Percentiles rank a stretch among this genome's conserved stretches.
These are phyloP conservation scores for Dryobota labecula DNA, from an alignment of 2,888 invertebrate genomes.

Conservation along the genomic window DNA sequence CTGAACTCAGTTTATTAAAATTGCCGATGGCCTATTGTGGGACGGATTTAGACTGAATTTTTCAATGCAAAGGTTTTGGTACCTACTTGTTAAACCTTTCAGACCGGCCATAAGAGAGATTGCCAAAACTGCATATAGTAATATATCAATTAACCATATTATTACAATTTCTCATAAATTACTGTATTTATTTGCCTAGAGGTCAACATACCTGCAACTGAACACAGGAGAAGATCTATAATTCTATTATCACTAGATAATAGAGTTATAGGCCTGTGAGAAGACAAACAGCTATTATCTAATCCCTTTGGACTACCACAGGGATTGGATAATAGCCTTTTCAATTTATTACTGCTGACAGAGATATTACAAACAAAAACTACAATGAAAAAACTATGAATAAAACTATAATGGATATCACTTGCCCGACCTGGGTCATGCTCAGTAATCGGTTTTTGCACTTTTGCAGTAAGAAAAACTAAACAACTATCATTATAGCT, in stretches of 20 bases:
- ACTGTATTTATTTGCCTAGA: neutral
- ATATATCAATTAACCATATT: neutral
- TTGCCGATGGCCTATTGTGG: slow-evolving; percentile 39
- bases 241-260: too few species aligned
- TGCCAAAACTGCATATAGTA: neutral
- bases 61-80: neutral
- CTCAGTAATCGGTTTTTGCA: neutral
- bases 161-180: neutral
- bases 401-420: neutral
- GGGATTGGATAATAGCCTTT: too few species aligned
- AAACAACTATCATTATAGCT: neutral
- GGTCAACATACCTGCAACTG: neutral
- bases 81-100: neutral
- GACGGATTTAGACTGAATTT: slow-evolving; percentile 24
- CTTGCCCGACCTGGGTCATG: neutral
- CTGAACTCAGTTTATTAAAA: slow-evolving; percentile 58
- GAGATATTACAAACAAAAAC: too few species aligned
- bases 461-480: neutral
- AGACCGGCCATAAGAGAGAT: too few species aligned
- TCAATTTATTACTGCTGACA: neutral
- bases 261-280: too few species aligned
- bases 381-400: too few species aligned
- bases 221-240: neutral
- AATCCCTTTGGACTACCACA: too few species aligned
- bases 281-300: too few species aligned